These are phyloP conservation scores for Parnassius orleans DNA, from an alignment of 2,888 invertebrate species.

Conservation along the genomic window DNA sequence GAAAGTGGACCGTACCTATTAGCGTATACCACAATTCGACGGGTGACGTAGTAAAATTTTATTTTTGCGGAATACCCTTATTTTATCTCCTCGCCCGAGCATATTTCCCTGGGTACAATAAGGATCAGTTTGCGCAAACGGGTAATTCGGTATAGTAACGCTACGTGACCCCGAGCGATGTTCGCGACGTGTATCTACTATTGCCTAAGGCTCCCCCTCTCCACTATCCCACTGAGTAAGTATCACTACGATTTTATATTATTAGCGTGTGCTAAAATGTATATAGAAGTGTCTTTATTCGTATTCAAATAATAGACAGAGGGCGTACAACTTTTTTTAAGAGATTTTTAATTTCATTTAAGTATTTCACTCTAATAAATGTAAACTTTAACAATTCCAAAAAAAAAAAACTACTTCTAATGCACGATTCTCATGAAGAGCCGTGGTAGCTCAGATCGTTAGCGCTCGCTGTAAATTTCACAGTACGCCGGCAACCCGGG, in stretches of 20 bases:
- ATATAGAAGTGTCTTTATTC: slow-evolving; percentile 28
- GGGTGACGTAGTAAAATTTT: slow-evolving; percentile 49
- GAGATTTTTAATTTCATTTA: too few relatives aligned
- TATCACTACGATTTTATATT: slow-evolving; percentile 66
- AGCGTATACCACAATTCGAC: slow-evolving; percentile 10
- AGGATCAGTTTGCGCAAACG: slow-evolving; percentile 38
- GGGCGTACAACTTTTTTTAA: too few relatives aligned
- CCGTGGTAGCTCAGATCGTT: too few relatives aligned
- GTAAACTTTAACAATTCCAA: too few relatives aligned
- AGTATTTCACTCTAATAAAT: too few relatives aligned
- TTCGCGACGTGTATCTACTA: slow-evolving; percentile 67
- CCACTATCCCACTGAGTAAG: slow-evolving; percentile 58
- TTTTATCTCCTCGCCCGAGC: slow-evolving; percentile 40
- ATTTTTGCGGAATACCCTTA: slow-evolving; percentile 49
- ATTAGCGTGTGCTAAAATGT: slow-evolving; percentile 32
- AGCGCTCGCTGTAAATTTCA: too few relatives aligned
- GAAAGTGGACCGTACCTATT: slow-evolving; percentile 7
- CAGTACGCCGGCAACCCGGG: too few relatives aligned
- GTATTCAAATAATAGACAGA: too few relatives aligned
- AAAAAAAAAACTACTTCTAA: too few relatives aligned
- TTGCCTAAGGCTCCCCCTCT: slow-evolving; percentile 62
- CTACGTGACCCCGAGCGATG: slow-evolving; percentile 73
- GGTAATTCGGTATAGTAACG: slow-evolving; percentile 45
- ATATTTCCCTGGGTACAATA: slow-evolving; percentile 67
- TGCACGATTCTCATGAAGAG: too few relatives aligned